Evolutionary conservation across 1,140 invertebrate genomes (phyloP).

Genomic region (Meloidogyne exigua): DNA sequence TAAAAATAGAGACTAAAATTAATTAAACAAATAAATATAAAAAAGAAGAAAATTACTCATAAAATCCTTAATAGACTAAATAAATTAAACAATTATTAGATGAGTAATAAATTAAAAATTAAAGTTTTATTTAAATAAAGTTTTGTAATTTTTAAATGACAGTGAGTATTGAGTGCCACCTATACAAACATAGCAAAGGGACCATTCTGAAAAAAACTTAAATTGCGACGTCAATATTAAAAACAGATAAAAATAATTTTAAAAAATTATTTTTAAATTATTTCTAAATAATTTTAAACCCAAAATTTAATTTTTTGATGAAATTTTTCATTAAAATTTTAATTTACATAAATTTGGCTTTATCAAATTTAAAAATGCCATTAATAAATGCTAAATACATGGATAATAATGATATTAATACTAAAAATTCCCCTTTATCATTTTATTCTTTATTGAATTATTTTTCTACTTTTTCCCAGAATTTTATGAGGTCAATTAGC

Average conservation of each 20-base stretch:
- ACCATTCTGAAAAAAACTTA: background rate
- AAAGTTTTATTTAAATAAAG: background rate
- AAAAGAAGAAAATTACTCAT: background rate
- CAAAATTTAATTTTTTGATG: background rate
- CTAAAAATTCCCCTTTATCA: background rate
- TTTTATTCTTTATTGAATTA: background rate
- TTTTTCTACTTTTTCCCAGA: background rate
- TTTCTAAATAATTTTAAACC: background rate
- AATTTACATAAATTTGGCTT: background rate
- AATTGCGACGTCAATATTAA: background rate
- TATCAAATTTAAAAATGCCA: conserved; percentile 1
- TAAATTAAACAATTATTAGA: background rate
- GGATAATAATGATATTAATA: background rate
- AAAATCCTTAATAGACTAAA: background rate
- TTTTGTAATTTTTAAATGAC: background rate
- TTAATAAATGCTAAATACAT: background rate
- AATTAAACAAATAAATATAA: background rate
- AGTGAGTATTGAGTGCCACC: background rate
- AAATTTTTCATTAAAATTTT: background rate
- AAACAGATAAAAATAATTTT: background rate
- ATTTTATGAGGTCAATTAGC: background rate
- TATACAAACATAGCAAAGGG: background rate
- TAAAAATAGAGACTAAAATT: too few species aligned
- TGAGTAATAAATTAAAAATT: background rate
- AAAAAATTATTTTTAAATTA: too few species aligned